phyloP scores from a whole-genome alignment of 1,140 invertebrate genomes.

The Temnothorax nylanderi region DNA sequence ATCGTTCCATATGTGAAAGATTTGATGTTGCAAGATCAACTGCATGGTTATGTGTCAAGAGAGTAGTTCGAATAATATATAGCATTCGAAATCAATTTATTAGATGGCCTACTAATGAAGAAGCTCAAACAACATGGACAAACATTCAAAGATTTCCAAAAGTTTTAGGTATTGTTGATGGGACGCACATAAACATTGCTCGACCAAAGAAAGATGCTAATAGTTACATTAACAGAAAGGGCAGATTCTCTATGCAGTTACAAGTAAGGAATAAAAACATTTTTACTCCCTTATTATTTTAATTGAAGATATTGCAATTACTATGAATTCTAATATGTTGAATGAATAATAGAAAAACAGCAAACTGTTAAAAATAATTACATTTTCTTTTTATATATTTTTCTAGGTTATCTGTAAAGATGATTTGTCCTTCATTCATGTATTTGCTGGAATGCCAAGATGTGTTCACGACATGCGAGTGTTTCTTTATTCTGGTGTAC shows the following conservation, averaged over 20 bases:
- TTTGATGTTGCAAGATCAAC: constrained; percentile 27
- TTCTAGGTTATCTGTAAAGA: constrained; percentile 29
- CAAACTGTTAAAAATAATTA: too few species aligned
- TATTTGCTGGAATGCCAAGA: constrained; percentile 28
- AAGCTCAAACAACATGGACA: constrained; percentile 12
- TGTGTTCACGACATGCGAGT: constrained; percentile 10
- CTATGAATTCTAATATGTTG: too few species aligned
- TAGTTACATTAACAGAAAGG: constrained; percentile 19
- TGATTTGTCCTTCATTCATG: constrained; percentile 25
- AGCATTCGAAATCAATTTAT: neutral
- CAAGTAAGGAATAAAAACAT: constrained; percentile 2
- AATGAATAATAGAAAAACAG: too few species aligned
- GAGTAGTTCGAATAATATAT: constrained; percentile 5
- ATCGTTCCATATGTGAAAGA: constrained; percentile 25
- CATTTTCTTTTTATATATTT: neutral
- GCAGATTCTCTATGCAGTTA: constrained; percentile 17
- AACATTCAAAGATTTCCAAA: constrained; percentile 16
- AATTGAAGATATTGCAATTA: too few species aligned
- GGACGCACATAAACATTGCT: constrained; percentile 23
- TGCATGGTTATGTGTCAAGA: constrained; percentile 19
- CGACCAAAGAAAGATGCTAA: constrained; percentile 12
- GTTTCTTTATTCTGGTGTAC: constrained; percentile 17
- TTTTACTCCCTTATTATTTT: neutral
- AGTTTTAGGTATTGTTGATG: neutral
- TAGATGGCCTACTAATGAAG: neutral